Percentiles rank a stretch among this genome's conserved stretches.
Conservation (phyloP, 2,888 invertebrate genomes). For the Drosophila fulvimacula region DNA sequence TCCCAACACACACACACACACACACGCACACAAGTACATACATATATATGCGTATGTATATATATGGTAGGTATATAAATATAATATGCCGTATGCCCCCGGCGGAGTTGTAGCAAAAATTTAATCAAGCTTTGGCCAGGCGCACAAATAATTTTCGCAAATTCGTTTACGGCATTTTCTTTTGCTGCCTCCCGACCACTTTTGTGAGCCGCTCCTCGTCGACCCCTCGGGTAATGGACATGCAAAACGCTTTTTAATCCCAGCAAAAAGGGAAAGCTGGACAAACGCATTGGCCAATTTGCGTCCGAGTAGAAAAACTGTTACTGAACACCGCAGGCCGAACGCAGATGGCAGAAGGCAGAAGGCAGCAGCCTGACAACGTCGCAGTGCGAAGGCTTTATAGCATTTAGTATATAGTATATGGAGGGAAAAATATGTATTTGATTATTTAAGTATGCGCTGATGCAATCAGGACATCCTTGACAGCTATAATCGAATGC, state of each 20-base stretch:
- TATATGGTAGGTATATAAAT: slow-evolving; percentile 14
- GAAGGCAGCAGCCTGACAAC: slow-evolving; percentile 51
- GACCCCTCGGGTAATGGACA: slow-evolving; percentile 48
- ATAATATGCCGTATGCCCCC: slow-evolving; percentile 62
- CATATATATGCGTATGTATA: not conserved
- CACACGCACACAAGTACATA: not conserved
- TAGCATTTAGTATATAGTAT: not conserved
- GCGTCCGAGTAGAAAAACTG: slow-evolving; percentile 43
- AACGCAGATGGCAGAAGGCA: slow-evolving; percentile 36
- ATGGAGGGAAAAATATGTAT: not conserved
- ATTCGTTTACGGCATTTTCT: slow-evolving; percentile 71
- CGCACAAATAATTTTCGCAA: slow-evolving; percentile 71
- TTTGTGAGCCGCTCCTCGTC: too few relatives aligned
- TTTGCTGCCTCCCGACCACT: slow-evolving; percentile 17
- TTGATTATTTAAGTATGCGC: slow-evolving; percentile 1
- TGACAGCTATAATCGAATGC: slow-evolving; percentile 10
- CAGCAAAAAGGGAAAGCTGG: slow-evolving; percentile 35
- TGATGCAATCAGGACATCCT: slow-evolving; percentile 12
- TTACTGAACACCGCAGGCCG: slow-evolving; percentile 46
- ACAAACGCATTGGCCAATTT: slow-evolving; percentile 71
- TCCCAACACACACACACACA: slow-evolving; percentile 22
- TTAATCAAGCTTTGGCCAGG: slow-evolving; percentile 65
- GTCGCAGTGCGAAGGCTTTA: slow-evolving; percentile 11
- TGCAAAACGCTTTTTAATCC: slow-evolving; percentile 76
- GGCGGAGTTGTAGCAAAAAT: slow-evolving; percentile 59